Percentiles rank a stretch among this genome's conserved stretches.
Evolutionary conservation across 1,140 invertebrate species (phyloP).

Genomic region (Teleopsis dalmanni): DNA sequence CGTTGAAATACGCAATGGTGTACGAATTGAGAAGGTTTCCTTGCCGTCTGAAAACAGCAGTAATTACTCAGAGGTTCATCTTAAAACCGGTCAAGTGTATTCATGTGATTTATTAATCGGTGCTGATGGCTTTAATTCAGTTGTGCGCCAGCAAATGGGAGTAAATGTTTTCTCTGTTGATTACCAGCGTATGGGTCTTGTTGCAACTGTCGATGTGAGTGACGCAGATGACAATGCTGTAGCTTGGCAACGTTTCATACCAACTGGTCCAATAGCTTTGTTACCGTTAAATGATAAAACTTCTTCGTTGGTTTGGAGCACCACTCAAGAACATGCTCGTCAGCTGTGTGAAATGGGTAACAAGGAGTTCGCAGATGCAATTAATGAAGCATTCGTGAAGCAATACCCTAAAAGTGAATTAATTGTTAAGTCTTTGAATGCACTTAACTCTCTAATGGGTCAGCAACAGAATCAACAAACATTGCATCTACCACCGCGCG

Average conservation of each 20-base stretch:
- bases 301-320: slow-evolving; percentile 90
- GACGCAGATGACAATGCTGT: slow-evolving; percentile 65
- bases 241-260: slow-evolving; percentile 94
- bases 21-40: slow-evolving; percentile 49
- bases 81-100: slow-evolving; percentile 52
- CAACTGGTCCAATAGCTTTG: slow-evolving; percentile 83
- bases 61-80: slow-evolving; percentile 41
- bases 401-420: slow-evolving; percentile 53
- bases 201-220: slow-evolving; percentile 75
- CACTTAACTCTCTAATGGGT: slow-evolving; percentile 28
- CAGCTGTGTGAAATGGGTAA: slow-evolving; percentile 60
- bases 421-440: slow-evolving; percentile 49
- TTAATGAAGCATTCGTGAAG: slow-evolving; percentile 81
- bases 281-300: slow-evolving; percentile 70
- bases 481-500: slow-evolving; percentile 70
- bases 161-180: slow-evolving; percentile 70
- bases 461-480: slow-evolving; percentile 23
- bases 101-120: slow-evolving; percentile 68
- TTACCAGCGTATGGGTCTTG: slow-evolving; percentile 85
- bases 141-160: slow-evolving; percentile 71
- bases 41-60: slow-evolving; percentile 41
- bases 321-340: slow-evolving; percentile 65
- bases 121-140: slow-evolving; percentile 86
- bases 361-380: slow-evolving; percentile 78
- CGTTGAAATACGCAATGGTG: slow-evolving; percentile 47